A percentile compares a stretch with the other conserved stretches of the same genome.
Conservation (phyloP, 2,888 invertebrate genomes). For the Philonicus albiceps region DNA sequence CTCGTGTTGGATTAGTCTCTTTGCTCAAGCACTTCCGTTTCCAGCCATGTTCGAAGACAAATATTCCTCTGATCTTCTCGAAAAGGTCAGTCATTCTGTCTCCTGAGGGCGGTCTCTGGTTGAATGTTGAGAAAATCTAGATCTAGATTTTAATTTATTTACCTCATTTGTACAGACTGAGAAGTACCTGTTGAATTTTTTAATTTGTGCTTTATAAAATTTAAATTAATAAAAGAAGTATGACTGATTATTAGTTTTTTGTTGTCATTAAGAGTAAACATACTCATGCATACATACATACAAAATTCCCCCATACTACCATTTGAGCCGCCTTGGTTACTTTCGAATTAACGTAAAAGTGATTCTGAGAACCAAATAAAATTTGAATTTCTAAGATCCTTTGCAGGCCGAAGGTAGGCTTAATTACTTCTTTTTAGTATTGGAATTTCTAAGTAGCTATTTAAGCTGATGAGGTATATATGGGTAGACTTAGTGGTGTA, state of each 20-base stretch:
- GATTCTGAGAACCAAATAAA: background rate
- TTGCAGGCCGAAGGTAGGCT: background rate
- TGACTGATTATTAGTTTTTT: background rate
- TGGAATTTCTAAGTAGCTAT: background rate
- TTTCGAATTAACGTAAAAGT: background rate
- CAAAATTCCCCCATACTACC: background rate
- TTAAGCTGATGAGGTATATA: background rate
- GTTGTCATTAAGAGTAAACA: too few species aligned
- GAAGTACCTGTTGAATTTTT: background rate
- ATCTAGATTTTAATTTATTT: background rate
- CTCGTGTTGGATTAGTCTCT: constrained; percentile 42
- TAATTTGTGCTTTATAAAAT: background rate
- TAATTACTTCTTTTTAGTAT: background rate
- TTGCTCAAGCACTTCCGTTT: constrained; percentile 45
- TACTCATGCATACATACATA: too few species aligned
- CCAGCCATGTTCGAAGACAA: constrained; percentile 39
- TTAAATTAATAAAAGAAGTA: background rate
- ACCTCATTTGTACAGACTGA: background rate
- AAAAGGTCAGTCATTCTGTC: constrained; percentile 60
- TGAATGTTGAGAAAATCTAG: background rate
- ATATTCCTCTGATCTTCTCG: constrained; percentile 31
- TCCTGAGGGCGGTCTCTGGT: constrained; percentile 61
- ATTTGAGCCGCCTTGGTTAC: background rate
- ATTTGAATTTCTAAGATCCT: background rate
- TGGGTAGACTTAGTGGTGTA: background rate